Percentiles rank a stretch among this genome's conserved stretches.
phyloP scores from a whole-genome alignment of 2,888 invertebrate genomes.

The Drosophila cognata region DNA sequence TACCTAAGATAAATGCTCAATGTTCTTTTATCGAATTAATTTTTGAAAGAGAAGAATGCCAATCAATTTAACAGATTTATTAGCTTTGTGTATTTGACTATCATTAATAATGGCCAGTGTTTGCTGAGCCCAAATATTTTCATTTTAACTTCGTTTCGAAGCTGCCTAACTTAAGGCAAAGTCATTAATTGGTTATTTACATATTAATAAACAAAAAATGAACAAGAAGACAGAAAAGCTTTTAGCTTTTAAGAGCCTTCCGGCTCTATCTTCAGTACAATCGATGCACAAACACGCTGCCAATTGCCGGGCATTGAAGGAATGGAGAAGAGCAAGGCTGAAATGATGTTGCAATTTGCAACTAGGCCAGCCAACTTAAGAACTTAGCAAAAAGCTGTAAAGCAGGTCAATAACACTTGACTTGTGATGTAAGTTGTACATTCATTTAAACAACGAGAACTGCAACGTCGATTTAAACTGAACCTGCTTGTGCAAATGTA shows the following conservation, averaged over 20 bases:
- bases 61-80: not conserved
- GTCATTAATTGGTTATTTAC: not conserved
- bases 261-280: not conserved
- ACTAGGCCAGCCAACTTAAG: not conserved
- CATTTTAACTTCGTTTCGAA: not conserved
- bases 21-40: not conserved
- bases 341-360: not conserved
- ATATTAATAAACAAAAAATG: not conserved
- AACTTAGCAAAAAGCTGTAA: not conserved
- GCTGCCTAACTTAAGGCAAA: not conserved
- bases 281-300: conserved; percentile 1
- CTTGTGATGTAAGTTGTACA: not conserved
- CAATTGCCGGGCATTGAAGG: conserved; percentile 2
- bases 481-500: conserved; percentile 6
- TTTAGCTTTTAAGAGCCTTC: not conserved
- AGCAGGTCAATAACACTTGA: not conserved
- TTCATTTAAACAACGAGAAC: not conserved
- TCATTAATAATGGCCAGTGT: not conserved
- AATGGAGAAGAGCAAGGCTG: not conserved
- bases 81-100: not conserved
- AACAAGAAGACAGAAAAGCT: not conserved
- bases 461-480: not conserved
- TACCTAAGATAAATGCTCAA: no score
- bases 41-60: not conserved
- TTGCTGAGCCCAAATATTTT: not conserved